Evolutionary conservation across 1,140 invertebrate genomes (phyloP), one percentile per base, ranked within the genome.

Genomic region (Drosophila tani): DNA sequence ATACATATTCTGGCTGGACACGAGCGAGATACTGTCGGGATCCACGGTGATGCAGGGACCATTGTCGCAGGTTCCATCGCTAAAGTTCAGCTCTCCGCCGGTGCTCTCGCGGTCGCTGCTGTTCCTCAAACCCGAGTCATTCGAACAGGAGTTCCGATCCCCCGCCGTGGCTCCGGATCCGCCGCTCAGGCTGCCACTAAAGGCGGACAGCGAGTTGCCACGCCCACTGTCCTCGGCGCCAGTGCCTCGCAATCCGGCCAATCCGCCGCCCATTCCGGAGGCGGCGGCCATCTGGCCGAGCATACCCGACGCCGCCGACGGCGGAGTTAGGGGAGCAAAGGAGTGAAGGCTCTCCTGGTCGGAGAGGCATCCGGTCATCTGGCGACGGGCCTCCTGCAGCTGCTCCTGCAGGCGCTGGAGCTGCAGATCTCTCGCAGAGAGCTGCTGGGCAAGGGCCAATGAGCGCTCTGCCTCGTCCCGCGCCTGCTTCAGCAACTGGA

Each of bases 401-500:
- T 98, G 97, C 80, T 97, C 96, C 87, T 97, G 95, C 21, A 97
- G 95, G 80, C 98, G 96, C 74, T 96, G 95, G 40, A 98, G 94
- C 88, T 97, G 97, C 63, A 96, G 94, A 88, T 98, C 97, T 79
- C 97, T 95, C 35, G 96, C 95, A 75, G 97, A 97, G 5, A 98
- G 95, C 85, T 97, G 97, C 24, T 97, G 96, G 14, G 97, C 97
- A 11, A 98, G 94, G 59, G 96, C 95, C 57, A 98, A 94, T 17
- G 96, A 97, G 67, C 97, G 93, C 93, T 99, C 97, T 1, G 97
- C 96, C 78, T 98, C 97, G 91, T 98, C 97, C 40, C 97, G 94
- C 0, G 97, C 97, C 84, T 97, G 97, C 81, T 97, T 95, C 70
- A 98, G 92, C 55, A 98, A 94, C 76, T 96, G 97, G 95, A 97